phyloP scores from a whole-genome alignment of 2,113 vertebrate genomes.

The Hassar affinis region DNA sequence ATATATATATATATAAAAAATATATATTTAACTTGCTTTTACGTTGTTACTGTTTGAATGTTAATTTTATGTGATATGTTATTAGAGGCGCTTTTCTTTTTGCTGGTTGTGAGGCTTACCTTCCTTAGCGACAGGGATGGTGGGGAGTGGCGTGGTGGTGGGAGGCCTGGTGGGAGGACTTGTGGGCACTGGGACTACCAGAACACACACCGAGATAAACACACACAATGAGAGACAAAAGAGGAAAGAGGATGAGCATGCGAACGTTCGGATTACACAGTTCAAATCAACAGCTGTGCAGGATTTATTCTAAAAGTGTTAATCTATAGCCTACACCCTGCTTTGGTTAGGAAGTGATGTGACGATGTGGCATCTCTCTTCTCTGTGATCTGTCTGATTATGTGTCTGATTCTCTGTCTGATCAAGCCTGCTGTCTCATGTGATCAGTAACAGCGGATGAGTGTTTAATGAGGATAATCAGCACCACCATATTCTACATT shows the following conservation, averaged over 20 bases:
- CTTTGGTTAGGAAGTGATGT: not conserved
- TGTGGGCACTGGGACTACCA: conserved; percentile 43
- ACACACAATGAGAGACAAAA: conserved; percentile 21
- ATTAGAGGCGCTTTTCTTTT: not conserved
- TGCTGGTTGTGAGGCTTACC: conserved; percentile 33
- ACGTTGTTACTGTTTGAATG: not conserved
- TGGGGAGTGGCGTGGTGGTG: conserved; percentile 39
- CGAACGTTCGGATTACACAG: not conserved
- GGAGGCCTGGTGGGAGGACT: conserved; percentile 41
- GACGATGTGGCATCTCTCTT: not conserved
- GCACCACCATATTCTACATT: not conserved
- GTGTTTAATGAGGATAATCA: not conserved
- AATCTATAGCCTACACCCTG: not conserved
- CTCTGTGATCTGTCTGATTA: conserved; percentile 33
- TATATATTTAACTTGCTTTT: too few species aligned
- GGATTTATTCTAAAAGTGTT: not conserved
- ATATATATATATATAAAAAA: too few species aligned
- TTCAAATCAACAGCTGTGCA: conserved; percentile 2
- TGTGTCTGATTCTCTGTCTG: conserved; percentile 24
- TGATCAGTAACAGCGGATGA: not conserved
- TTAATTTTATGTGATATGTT: not conserved
- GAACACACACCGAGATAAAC: conserved; percentile 13
- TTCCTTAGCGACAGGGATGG: conserved; percentile 48
- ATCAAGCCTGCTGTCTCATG: not conserved
- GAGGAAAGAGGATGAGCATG: not conserved